Conservation (phyloP, 2,797 vertebrate species). For the Myoxocephalus aenaeus region DNA sequence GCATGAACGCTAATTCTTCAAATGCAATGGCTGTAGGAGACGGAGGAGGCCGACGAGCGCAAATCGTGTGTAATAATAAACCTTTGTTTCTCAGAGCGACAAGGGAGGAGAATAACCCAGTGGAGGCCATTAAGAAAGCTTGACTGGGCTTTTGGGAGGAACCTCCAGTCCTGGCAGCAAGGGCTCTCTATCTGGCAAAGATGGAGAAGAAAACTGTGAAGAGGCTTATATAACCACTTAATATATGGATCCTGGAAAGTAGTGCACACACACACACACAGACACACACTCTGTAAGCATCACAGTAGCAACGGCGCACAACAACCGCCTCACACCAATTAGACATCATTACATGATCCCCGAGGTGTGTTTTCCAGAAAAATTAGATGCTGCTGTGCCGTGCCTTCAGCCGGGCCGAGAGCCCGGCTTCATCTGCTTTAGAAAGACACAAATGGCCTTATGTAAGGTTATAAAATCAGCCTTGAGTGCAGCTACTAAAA, state of each 20-base stretch:
- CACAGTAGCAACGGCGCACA: constrained; percentile 39
- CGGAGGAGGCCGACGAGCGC: constrained; percentile 62
- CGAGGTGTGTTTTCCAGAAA: constrained; percentile 54
- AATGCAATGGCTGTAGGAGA: constrained; percentile 63
- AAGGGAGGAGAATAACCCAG: constrained; percentile 47
- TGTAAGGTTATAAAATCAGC: constrained; percentile 43
- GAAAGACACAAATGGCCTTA: constrained; percentile 56
- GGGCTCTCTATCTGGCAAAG: constrained; percentile 47
- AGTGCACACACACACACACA: constrained; percentile 36
- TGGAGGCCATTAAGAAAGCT: constrained; percentile 65
- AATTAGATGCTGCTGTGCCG: constrained; percentile 34
- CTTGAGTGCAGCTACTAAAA: constrained; percentile 41
- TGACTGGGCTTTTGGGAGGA: constrained; percentile 62
- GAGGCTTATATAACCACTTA: constrained; percentile 45
- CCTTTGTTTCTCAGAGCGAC: constrained; percentile 69
- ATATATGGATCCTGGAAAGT: constrained; percentile 58
- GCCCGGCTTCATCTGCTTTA: constrained; percentile 57
- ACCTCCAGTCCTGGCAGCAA: constrained; percentile 41
- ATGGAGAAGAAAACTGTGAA: constrained; percentile 36
- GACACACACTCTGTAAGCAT: neutral
- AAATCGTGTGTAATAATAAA: constrained; percentile 76
- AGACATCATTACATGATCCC: constrained; percentile 70
- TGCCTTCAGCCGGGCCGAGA: constrained; percentile 46
- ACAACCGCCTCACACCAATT: constrained; percentile 60
- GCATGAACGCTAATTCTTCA: constrained; percentile 62